Evolutionary conservation across 2,797 vertebrate genomes (phyloP), one percentile per base, ranked within the genome.

Genomic region (Halcyon badia): DNA sequence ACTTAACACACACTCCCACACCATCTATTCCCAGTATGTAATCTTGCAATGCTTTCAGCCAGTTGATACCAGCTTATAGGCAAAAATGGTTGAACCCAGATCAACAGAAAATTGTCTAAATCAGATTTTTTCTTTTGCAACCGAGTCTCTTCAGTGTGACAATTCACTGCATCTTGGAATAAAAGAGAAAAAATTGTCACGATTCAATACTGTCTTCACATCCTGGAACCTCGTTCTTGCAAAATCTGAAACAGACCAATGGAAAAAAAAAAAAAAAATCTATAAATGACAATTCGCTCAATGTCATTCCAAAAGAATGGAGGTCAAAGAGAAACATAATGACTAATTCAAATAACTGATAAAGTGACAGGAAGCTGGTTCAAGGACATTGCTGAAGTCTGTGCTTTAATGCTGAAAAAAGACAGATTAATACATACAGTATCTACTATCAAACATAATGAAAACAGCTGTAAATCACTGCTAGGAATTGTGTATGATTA

Each of bases 191-290:
- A 94, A 87, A 90, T 51, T 89, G 86, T 96, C 97, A 87, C 94
- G 52, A 13, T 81, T 94, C 98, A 98, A 97, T 93, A 98, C 96
- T 91, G 97, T 97, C 97, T 98, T 99, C 98, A 99, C 99, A 99
- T 99, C 97, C 99, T 98, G 66, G 99, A 99, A 80, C 99, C 99
- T 73, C 99, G 98, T 95, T 99, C 99, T 98, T 99, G 99, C 97
- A 99, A 98, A 98, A 99, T 99, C 99, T 99, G 98, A 83, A 98
- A 97, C n/a, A 97, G 72, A 97, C 18, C 54, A 92, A 88, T 33
- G 89, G 86, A 85, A 44, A 44, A 46, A 21, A 46, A 21, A 21
- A 81, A 80, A 57, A 57, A 21, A 56, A 56, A 42, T 64, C 86
- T 35, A 57, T 93, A 84, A 95, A 89, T 94, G 42, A 90, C 68